These are phyloP conservation scores for Nomada lathburiana DNA, from an alignment of 2,888 invertebrate genomes.

Conservation along the genomic window DNA sequence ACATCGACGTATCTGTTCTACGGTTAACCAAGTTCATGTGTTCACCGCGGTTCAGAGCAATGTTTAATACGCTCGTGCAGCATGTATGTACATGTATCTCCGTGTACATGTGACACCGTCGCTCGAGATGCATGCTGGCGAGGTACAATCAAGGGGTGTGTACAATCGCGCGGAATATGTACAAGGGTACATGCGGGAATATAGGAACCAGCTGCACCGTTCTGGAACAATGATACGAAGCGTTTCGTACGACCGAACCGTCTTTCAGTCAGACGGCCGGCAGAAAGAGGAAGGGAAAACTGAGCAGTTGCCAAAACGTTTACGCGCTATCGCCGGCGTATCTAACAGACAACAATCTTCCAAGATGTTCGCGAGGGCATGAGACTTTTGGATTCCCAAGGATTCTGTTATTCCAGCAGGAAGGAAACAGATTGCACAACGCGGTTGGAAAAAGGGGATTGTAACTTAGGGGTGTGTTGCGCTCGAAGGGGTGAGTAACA, in stretches of 20 bases:
- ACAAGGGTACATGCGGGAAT: conserved; percentile 46
- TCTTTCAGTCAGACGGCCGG: conserved; percentile 60
- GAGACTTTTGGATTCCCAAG: neutral
- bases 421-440: too few species aligned
- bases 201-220: conserved; percentile 74
- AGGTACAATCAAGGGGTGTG: too few species aligned
- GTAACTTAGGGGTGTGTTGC: too few species aligned
- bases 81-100: conserved; percentile 6
- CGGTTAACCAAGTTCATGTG: too few species aligned
- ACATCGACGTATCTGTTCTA: too few species aligned
- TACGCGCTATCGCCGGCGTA: conserved; percentile 47
- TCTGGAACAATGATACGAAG: conserved; percentile 74
- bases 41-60: conserved; percentile 1
- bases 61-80: conserved; percentile 30
- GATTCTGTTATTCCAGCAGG: conserved; percentile 6
- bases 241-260: conserved; percentile 65
- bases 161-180: conserved; percentile 57
- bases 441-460: too few species aligned
- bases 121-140: conserved; percentile 38
- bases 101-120: conserved; percentile 56
- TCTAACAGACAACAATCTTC: conserved; percentile 22
- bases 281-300: conserved; percentile 25
- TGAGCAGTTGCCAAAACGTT: conserved; percentile 43
- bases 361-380: conserved; percentile 17
- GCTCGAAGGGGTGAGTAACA: too few species aligned